Evolutionary conservation across 2,888 invertebrate species (phyloP).

Genomic region (Lithophane semibrunnea): DNA sequence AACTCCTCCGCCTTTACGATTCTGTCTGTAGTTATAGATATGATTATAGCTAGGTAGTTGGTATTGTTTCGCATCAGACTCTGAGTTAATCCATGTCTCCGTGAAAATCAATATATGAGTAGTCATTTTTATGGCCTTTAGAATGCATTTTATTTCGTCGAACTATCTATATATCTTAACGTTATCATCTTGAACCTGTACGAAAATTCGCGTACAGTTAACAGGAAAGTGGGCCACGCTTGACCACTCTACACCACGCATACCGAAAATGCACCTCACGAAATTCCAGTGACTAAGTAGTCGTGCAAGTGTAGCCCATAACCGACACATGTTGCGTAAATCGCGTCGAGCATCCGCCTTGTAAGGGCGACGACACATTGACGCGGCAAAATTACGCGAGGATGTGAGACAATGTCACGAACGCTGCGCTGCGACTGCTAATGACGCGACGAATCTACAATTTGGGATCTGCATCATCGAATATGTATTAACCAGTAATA

Average conservation of each 20-base stretch:
- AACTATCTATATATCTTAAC: no score
- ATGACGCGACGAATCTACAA: conserved; percentile 27
- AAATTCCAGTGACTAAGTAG: conserved; percentile 70
- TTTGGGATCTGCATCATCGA: conserved; percentile 29
- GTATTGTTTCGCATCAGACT: no score
- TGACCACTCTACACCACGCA: conserved; percentile 45
- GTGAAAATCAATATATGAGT: no score
- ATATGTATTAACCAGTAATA: conserved; percentile 19
- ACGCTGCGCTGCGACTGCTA: conserved; percentile 36
- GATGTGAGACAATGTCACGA: conserved; percentile 44
- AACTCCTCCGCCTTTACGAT: no score
- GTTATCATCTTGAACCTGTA: conserved; percentile 58
- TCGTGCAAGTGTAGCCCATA: conserved; percentile 61
- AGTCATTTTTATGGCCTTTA: no score
- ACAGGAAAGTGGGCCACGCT: conserved; percentile 59
- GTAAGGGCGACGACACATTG: conserved; percentile 58
- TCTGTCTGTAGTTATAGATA: no score
- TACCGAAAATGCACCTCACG: conserved; percentile 58
- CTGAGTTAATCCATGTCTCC: no score
- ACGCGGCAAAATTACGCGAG: conserved; percentile 42
- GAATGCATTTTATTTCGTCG: no score
- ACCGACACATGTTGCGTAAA: conserved; percentile 59
- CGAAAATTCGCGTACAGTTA: conserved; percentile 62
- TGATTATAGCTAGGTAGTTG: no score
- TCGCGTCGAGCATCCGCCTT: conserved; percentile 55